Percentiles rank a stretch among this genome's conserved stretches.
Evolutionary conservation across 2,113 vertebrate species (phyloP).

Genomic region (Pleuronectes platessa): DNA sequence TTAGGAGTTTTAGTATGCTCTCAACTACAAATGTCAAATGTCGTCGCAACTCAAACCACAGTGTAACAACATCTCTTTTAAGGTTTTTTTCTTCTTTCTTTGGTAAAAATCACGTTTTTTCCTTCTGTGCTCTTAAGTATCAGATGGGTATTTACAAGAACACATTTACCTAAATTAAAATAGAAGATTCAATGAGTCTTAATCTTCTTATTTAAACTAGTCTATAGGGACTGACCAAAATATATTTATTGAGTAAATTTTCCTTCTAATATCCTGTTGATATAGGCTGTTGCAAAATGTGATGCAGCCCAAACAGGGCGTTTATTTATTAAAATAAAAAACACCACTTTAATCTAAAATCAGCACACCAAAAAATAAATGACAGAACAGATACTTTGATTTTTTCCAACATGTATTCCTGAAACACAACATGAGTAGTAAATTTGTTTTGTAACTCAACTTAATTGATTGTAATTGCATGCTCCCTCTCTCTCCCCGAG

Average conservation of each 20-base stretch:
- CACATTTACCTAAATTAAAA: background rate
- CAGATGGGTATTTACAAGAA: background rate
- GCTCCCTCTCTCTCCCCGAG: constrained; percentile 30
- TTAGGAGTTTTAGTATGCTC: background rate
- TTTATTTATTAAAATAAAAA: constrained; percentile 11
- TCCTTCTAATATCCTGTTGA: too few species aligned
- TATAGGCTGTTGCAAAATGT: too few species aligned
- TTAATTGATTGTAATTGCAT: constrained; percentile 52
- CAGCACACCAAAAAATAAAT: background rate
- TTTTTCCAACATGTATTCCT: constrained; percentile 24
- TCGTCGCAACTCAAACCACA: constrained; percentile 28
- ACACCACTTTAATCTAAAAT: background rate
- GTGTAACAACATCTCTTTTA: background rate
- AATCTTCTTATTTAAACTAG: background rate
- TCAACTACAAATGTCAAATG: background rate
- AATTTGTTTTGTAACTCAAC: constrained; percentile 25
- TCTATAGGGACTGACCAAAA: too few species aligned
- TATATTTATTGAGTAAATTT: too few species aligned
- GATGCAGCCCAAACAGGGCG: background rate
- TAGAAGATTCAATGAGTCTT: background rate
- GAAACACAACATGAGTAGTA: constrained; percentile 18
- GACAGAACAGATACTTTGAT: background rate
- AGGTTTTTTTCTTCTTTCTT: constrained; percentile 5
- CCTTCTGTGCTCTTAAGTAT: background rate
- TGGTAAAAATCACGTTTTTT: background rate